A percentile compares a stretch with the other conserved stretches of the same genome.
Evolutionary conservation across 1,140 invertebrate species (phyloP).

Genomic region (Eufriesea mexicana): DNA sequence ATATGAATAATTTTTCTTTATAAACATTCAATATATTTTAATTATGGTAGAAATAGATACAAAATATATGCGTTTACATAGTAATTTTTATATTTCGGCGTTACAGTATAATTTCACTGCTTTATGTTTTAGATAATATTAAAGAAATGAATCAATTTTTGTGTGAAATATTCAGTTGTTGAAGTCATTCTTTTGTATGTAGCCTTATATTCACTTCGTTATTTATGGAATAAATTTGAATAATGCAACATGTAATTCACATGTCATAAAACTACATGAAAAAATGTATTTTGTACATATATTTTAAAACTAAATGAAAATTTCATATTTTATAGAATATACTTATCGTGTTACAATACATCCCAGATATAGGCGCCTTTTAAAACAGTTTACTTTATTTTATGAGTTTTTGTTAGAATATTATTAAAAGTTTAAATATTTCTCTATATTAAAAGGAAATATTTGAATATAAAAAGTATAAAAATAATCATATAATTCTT

Average conservation of each 20-base stretch:
- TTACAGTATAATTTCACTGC: not conserved
- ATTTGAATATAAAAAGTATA: not conserved
- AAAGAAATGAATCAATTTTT: not conserved
- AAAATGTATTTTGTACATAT: slow-evolving; percentile 28
- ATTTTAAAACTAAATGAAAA: slow-evolving; percentile 37
- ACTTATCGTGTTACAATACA: slow-evolving; percentile 5
- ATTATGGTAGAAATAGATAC: not conserved
- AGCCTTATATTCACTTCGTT: not conserved
- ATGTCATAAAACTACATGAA: not conserved
- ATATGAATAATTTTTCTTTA: slow-evolving; percentile 2
- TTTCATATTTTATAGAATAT: slow-evolving; percentile 30
- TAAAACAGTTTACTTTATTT: not conserved
- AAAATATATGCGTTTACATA: not conserved
- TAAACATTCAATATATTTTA: not conserved
- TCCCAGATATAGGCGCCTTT: not conserved
- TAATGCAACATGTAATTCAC: not conserved
- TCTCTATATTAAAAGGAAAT: not conserved
- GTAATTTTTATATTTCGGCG: not conserved
- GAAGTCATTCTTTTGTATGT: not conserved
- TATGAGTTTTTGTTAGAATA: not conserved
- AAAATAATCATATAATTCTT: not conserved
- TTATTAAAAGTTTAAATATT: not conserved
- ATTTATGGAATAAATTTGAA: not conserved
- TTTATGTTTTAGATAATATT: not conserved
- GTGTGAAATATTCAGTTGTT: not conserved